Evolutionary conservation across 92 coral and sea anemone genomes (phyloP).

Genomic region (Paragorgia papillata): DNA sequence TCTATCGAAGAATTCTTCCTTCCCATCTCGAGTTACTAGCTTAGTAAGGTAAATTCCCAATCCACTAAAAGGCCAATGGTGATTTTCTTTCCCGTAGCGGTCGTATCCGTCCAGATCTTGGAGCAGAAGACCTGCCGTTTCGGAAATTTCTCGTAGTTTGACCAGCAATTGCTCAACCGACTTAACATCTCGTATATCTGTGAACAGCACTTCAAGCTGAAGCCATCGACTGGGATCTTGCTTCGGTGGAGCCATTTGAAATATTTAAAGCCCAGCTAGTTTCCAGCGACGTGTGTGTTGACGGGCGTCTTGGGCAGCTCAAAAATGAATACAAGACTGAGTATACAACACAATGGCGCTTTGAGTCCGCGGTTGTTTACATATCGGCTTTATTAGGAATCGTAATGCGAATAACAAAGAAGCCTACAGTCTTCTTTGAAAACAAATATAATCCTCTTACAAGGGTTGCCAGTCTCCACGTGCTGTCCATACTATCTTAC

Average conservation of each 20-base stretch:
- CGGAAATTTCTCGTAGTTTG: conserved; percentile 54
- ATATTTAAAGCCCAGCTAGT: no score
- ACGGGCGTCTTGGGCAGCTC: no score
- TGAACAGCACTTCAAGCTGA: conserved; percentile 61
- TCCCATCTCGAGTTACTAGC: conserved; percentile 57
- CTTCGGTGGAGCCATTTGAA: conserved; percentile 47
- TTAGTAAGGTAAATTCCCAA: conserved; percentile 64
- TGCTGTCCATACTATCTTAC: no score
- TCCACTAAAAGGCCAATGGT: conserved; percentile 70
- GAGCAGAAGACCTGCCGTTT: conserved; percentile 53
- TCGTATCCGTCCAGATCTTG: conserved; percentile 19
- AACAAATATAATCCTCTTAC: no score
- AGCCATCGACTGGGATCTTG: conserved; percentile 58
- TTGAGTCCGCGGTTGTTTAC: not conserved
- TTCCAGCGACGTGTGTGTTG: no score
- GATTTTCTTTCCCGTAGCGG: conserved; percentile 8
- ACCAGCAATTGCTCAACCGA: conserved; percentile 33
- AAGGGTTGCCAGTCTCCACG: no score
- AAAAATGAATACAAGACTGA: no score
- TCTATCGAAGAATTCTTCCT: conserved; percentile 45
- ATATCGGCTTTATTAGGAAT: not conserved
- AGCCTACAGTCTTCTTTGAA: no score
- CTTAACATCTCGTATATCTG: conserved; percentile 43
- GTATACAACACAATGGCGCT: no score
- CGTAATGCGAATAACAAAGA: not conserved